phyloP scores from a whole-genome alignment of 1,140 invertebrate genomes.

The Ceratosolen solmsi region DNA sequence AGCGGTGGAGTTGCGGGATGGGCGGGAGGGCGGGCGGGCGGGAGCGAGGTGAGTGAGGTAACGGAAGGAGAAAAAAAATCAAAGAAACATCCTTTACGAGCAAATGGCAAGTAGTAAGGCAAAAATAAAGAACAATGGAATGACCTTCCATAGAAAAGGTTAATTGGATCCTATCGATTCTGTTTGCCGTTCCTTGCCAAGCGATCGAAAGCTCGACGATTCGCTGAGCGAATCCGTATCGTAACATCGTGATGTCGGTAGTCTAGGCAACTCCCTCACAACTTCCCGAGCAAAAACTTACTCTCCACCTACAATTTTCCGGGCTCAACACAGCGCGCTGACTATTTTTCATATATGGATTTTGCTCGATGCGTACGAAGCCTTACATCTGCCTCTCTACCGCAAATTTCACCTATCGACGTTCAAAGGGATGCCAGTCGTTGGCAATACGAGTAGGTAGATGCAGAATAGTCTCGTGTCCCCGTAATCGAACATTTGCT shows the following conservation, averaged over 20 bases:
- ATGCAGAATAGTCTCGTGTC: background rate
- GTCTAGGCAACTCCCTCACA: slow-evolving; percentile 66
- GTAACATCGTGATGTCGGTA: slow-evolving; percentile 54
- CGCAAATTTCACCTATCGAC: background rate
- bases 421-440: background rate
- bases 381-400: background rate
- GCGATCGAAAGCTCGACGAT: slow-evolving; percentile 55
- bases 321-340: background rate
- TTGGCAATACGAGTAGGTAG: background rate
- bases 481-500: background rate
- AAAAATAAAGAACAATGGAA: slow-evolving; percentile 60
- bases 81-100: slow-evolving; percentile 25
- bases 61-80: too few relatives aligned
- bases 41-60: too few relatives aligned
- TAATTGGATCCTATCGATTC: slow-evolving; percentile 67
- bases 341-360: background rate
- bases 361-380: background rate
- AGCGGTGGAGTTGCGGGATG: too few relatives aligned
- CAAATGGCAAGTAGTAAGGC: slow-evolving; percentile 37
- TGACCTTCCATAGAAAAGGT: slow-evolving; percentile 62
- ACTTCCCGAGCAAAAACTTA: background rate
- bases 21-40: too few relatives aligned
- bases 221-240: slow-evolving; percentile 33
- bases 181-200: slow-evolving; percentile 59
- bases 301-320: background rate